Conservation (phyloP, 2,113 vertebrate species). For the human (Homo sapiens) region GRCh38 chr18:54091501-54092000, state of each 20-base stretch:
- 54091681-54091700: neutral
- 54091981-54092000: neutral
- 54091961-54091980: neutral
- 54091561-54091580: constrained; percentile 8
- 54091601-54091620: neutral
- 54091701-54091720: neutral
- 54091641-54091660: neutral
- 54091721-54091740: neutral
- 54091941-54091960: neutral
- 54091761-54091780: neutral
- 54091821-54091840: neutral
- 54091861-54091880: neutral
- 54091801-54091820: neutral
- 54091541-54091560: neutral
- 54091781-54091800: neutral
- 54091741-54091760: neutral
- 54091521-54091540: neutral
- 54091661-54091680: neutral
- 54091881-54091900: neutral
- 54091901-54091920: neutral
- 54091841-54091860: neutral
- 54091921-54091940: neutral
- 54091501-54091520: neutral
- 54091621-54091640: neutral
- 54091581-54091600: constrained; percentile 22